A percentile compares a stretch with the other conserved stretches of the same genome.
phyloP scores from a whole-genome alignment of 2,888 invertebrate species.

The Nysson spinosus region DNA sequence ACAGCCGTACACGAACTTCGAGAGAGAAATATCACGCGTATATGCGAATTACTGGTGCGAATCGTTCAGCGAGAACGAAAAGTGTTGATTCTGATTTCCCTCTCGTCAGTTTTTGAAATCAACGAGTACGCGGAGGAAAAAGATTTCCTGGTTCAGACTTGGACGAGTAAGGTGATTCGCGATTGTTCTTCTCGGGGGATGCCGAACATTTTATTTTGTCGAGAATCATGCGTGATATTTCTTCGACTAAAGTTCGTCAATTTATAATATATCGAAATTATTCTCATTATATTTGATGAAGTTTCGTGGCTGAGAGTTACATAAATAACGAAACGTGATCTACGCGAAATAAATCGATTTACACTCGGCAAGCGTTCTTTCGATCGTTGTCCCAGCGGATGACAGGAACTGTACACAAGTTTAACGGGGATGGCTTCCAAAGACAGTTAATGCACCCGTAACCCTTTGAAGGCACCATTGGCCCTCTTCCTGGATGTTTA shows the following conservation, averaged over 20 bases:
- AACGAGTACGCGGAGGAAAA: neutral
- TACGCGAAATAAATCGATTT: conserved; percentile 62
- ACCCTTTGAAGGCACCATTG: conserved; percentile 37
- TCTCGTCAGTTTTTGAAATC: neutral
- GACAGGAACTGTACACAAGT: conserved; percentile 54
- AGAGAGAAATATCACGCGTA: neutral
- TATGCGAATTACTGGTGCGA: neutral
- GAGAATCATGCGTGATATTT: too few species aligned
- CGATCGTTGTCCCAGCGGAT: conserved; percentile 33
- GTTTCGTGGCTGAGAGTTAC: too few species aligned
- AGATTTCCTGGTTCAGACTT: neutral
- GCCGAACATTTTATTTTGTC: too few species aligned
- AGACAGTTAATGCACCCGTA: conserved; percentile 48
- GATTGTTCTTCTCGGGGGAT: neutral
- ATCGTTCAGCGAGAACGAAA: neutral
- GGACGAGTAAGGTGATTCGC: too few species aligned
- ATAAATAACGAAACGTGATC: too few species aligned
- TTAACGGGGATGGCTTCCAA: conserved; percentile 29
- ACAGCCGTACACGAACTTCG: too few species aligned
- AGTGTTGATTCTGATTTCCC: neutral
- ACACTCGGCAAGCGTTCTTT: conserved; percentile 32
- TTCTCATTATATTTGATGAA: too few species aligned
- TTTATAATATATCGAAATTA: too few species aligned
- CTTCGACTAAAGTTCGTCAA: too few species aligned
- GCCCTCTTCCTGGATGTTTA: conserved; percentile 28